A percentile compares a stretch with the other conserved stretches of the same genome.
Conservation (phyloP, 1,140 invertebrate species). For the Melanaphis sacchari region DNA sequence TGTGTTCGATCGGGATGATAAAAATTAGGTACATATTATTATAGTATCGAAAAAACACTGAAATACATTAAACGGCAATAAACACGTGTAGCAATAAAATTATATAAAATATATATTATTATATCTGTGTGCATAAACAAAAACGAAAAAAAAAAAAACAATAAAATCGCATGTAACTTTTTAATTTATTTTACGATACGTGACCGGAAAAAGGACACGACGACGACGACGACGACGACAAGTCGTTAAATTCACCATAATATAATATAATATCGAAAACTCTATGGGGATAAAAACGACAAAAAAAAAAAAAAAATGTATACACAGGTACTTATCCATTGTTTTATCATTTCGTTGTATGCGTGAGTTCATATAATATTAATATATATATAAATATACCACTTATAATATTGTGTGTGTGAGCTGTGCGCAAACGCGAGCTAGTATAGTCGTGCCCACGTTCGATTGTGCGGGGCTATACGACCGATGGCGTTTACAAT, state of each 20-base stretch:
- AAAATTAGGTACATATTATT: constrained; percentile 7
- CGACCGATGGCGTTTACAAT: constrained; percentile 29
- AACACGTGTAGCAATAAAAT: constrained; percentile 54
- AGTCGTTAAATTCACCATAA: constrained; percentile 41
- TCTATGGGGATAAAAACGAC: constrained; percentile 1
- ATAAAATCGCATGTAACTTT: constrained; percentile 51
- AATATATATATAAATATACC: neutral
- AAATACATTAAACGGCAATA: constrained; percentile 52
- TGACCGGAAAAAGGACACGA: constrained; percentile 9
- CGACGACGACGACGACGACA: constrained; percentile 30
- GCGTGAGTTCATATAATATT: neutral
- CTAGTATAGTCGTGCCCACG: constrained; percentile 3
- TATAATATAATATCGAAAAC: constrained; percentile 20
- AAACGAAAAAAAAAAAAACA: constrained; percentile 54
- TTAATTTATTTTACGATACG: constrained; percentile 51
- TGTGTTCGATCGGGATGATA: constrained; percentile 34
- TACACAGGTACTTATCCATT: neutral
- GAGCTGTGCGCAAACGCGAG: neutral
- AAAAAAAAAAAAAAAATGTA: neutral
- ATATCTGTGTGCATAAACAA: neutral
- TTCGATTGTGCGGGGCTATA: neutral
- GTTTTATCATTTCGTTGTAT: neutral
- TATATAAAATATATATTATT: constrained; percentile 35
- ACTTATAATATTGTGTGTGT: too few relatives aligned
- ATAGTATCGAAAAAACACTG: constrained; percentile 20